phyloP scores from a whole-genome alignment of 2,888 invertebrate genomes.

The Oeneis ivallda region DNA sequence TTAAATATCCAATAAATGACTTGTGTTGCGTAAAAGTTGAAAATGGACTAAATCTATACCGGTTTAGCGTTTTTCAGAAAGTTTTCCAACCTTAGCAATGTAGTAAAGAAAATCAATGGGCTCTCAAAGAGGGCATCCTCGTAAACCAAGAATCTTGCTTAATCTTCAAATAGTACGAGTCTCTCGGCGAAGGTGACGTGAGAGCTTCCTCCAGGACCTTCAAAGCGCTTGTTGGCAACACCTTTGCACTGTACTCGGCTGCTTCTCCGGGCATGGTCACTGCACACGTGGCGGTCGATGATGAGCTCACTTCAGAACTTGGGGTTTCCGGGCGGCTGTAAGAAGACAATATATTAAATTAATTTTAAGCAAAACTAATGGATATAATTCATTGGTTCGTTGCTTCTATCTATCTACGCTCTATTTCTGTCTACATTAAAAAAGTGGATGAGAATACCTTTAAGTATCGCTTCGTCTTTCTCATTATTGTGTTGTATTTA shows the following conservation, averaged over 20 bases:
- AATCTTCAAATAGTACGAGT: conserved; percentile 76
- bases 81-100: conserved; percentile 1
- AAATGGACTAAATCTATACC: neutral
- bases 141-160: conserved; percentile 79
- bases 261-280: conserved; percentile 82
- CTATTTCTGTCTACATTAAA: no score
- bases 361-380: no score
- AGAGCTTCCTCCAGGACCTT: conserved; percentile 84
- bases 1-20: conserved; percentile 29
- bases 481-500: no score
- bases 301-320: conserved; percentile 67
- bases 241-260: conserved; percentile 84
- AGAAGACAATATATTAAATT: conserved; percentile 29
- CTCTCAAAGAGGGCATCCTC: conserved; percentile 76
- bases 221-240: conserved; percentile 82
- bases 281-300: conserved; percentile 69
- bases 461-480: no score
- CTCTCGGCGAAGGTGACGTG: conserved; percentile 79
- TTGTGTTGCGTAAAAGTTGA: conserved; percentile 17
- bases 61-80: neutral
- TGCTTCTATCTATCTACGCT: no score
- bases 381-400: no score
- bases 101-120: conserved; percentile 44
- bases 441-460: no score
- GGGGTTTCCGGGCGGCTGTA: conserved; percentile 76